phyloP scores from a whole-genome alignment of 2,113 vertebrate species.

The Asarcornis scutulata region DNA sequence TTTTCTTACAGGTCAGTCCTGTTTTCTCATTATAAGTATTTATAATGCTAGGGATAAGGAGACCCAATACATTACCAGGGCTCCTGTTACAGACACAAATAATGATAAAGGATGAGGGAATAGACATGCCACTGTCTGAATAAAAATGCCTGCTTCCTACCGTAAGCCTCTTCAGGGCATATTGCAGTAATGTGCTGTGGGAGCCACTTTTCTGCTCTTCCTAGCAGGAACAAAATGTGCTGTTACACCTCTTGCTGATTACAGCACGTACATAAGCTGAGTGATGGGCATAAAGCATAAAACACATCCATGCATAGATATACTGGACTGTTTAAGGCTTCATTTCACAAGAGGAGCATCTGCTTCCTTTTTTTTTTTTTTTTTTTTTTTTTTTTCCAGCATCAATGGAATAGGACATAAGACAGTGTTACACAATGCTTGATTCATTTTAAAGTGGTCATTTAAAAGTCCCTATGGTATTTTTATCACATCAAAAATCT shows the following conservation, averaged over 20 bases:
- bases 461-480: background rate
- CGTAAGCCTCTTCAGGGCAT: background rate
- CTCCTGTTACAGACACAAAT: background rate
- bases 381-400: no score
- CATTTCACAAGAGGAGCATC: background rate
- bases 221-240: slow-evolving; percentile 1
- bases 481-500: background rate
- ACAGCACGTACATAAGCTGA: background rate
- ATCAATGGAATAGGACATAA: background rate
- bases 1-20: background rate
- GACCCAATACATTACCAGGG: background rate
- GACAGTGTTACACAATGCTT: background rate
- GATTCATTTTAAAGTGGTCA: background rate
- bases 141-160: background rate
- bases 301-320: background rate
- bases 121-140: background rate
- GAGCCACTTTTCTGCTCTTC: slow-evolving; percentile 26
- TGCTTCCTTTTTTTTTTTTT: background rate
- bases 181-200: background rate
- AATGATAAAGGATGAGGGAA: background rate
- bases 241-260: background rate
- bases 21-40: background rate
- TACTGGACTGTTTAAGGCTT: background rate
- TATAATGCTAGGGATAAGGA: background rate
- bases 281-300: background rate